Evolutionary conservation across 2,113 vertebrate species (phyloP).

Genomic region (Albula goreensis): DNA sequence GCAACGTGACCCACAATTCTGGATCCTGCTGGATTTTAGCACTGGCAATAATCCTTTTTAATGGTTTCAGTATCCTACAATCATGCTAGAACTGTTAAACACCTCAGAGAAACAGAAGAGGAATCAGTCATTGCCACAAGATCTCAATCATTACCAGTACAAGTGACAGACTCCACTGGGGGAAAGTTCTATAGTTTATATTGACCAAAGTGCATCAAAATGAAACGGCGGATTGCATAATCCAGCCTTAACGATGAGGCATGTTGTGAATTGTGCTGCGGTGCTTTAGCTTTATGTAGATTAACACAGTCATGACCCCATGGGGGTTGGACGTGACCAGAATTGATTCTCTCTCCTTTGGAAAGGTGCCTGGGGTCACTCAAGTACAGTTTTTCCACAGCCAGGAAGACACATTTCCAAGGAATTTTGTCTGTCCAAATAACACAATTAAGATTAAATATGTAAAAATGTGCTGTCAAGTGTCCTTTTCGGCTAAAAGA

Average conservation of each 20-base stretch:
- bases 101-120: too few relatives aligned
- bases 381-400: neutral
- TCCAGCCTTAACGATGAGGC: neutral
- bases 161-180: neutral
- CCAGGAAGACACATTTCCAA: neutral
- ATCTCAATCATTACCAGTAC: too few relatives aligned
- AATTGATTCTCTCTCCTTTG: neutral
- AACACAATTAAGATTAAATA: too few relatives aligned
- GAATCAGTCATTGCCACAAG: too few relatives aligned
- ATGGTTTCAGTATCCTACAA: too few relatives aligned
- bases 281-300: neutral
- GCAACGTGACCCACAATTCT: too few relatives aligned
- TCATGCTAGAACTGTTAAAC: too few relatives aligned
- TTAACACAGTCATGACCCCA: neutral
- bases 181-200: neutral
- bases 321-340: neutral
- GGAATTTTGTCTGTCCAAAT: neutral
- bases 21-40: too few relatives aligned
- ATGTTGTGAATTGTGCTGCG: neutral
- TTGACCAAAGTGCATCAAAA: neutral
- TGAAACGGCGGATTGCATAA: neutral
- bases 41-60: too few relatives aligned
- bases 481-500: too few relatives aligned
- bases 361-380: neutral
- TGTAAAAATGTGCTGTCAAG: too few relatives aligned